Evolutionary conservation across 2,888 invertebrate species (phyloP).

Genomic region (Hetaerina titia): DNA sequence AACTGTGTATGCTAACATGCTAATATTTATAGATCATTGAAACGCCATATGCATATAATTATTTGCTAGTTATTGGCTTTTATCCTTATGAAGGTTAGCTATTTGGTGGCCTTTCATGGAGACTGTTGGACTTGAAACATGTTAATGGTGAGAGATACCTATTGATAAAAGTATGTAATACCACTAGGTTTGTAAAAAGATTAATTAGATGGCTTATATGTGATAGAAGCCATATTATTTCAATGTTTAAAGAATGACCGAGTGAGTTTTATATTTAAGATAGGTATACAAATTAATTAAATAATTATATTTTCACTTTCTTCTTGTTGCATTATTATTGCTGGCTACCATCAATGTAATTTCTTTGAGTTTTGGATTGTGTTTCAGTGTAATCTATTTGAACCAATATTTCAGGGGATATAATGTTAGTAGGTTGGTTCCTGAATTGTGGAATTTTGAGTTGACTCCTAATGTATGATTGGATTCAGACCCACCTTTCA

Average conservation of each 20-base stretch:
- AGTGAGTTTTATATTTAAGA: neutral
- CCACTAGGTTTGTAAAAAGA: neutral
- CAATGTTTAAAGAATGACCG: neutral
- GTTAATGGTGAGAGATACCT: constrained; percentile 25
- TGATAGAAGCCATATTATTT: neutral
- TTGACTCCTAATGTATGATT: too few relatives aligned
- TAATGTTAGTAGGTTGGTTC: too few relatives aligned
- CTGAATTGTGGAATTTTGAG: too few relatives aligned
- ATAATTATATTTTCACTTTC: neutral
- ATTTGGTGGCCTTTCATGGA: neutral
- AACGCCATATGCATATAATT: neutral
- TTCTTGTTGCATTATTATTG: neutral
- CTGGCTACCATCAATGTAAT: too few relatives aligned
- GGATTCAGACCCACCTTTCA: too few relatives aligned
- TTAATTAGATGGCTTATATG: neutral
- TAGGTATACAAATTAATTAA: neutral
- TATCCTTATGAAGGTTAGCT: neutral
- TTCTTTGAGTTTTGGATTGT: too few relatives aligned
- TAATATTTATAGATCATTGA: neutral
- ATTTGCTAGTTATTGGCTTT: neutral
- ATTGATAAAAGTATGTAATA: neutral
- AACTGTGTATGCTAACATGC: neutral
- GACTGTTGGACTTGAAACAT: neutral
- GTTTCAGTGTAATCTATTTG: too few relatives aligned
- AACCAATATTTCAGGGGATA: too few relatives aligned